Evolutionary conservation across 2,113 vertebrate species (phyloP).

Genomic region (Triplophysa tibetana): DNA sequence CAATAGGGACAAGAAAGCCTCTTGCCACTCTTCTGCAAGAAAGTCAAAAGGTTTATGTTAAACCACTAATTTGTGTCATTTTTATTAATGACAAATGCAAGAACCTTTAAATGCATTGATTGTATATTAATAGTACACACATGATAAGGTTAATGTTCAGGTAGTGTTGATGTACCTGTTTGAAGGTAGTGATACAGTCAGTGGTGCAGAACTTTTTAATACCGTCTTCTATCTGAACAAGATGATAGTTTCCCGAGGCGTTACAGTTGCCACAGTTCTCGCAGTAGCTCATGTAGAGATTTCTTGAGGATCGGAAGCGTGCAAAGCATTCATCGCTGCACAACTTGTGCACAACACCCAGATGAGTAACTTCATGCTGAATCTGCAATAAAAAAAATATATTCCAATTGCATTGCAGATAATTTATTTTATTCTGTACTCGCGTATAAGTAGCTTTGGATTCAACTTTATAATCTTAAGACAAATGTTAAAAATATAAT

Average conservation of each 20-base stretch:
- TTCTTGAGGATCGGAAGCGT: slow-evolving; percentile 89
- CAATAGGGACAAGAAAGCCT: slow-evolving; percentile 82
- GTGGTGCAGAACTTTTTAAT: slow-evolving; percentile 93
- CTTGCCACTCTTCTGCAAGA: slow-evolving; percentile 81
- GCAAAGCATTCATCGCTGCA: slow-evolving; percentile 93
- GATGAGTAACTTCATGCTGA: slow-evolving; percentile 94
- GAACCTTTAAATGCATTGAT: not conserved
- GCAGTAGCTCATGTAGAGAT: slow-evolving; percentile 96
- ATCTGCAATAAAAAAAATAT: slow-evolving; percentile 66
- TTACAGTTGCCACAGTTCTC: slow-evolving; percentile 92
- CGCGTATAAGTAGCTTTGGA: not conserved
- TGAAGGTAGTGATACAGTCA: slow-evolving; percentile 83
- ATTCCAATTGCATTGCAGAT: not conserved
- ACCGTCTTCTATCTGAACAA: slow-evolving; percentile 85
- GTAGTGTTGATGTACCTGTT: slow-evolving; percentile 77
- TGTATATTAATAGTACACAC: not conserved
- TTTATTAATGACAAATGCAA: not conserved
- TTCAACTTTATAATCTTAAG: not conserved
- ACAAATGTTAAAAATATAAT: no score
- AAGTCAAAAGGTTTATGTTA: not conserved
- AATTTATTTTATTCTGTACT: not conserved
- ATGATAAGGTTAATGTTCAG: not conserved
- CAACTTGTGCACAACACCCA: slow-evolving; percentile 89
- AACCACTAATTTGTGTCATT: not conserved
- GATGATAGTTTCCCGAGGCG: slow-evolving; percentile 83